Evolutionary conservation across 1,140 invertebrate genomes (phyloP).

Genomic region (Caenorhabditis briggsae): DNA sequence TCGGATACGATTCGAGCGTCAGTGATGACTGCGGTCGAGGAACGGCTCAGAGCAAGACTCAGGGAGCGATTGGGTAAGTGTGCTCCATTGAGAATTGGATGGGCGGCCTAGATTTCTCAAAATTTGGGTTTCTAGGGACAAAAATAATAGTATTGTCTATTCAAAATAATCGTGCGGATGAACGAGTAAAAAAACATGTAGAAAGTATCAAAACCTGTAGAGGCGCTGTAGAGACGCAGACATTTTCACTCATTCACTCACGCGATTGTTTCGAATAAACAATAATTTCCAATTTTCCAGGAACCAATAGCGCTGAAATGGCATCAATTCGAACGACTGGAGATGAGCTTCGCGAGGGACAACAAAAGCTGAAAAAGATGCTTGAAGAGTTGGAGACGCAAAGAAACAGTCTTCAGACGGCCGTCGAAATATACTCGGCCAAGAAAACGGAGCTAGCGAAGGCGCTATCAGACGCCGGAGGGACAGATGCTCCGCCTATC

Average conservation of each 20-base stretch:
- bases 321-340: slow-evolving; percentile 79
- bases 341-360: slow-evolving; percentile 88
- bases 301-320: slow-evolving; percentile 74
- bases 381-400: slow-evolving; percentile 82
- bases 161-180: too few relatives aligned
- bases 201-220: too few relatives aligned
- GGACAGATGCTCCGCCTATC: slow-evolving; percentile 86
- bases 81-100: background rate
- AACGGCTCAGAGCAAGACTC: slow-evolving; percentile 88
- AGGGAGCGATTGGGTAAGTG: slow-evolving; percentile 87
- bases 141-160: too few relatives aligned
- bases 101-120: background rate
- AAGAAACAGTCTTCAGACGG: slow-evolving; percentile 1
- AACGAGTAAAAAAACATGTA: too few relatives aligned
- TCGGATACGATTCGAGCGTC: slow-evolving; percentile 95
- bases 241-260: too few relatives aligned
- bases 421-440: slow-evolving; percentile 78
- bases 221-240: too few relatives aligned
- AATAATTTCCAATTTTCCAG: slow-evolving; percentile 67
- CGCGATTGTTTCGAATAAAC: too few relatives aligned
- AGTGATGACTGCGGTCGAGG: slow-evolving; percentile 91
- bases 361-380: slow-evolving; percentile 87
- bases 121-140: too few relatives aligned
- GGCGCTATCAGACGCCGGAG: slow-evolving; percentile 69
- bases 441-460: slow-evolving; percentile 84